A percentile compares a stretch with the other conserved stretches of the same genome.
phyloP scores from a whole-genome alignment of 2,113 vertebrate species.

The Lontra canadensis region DNA sequence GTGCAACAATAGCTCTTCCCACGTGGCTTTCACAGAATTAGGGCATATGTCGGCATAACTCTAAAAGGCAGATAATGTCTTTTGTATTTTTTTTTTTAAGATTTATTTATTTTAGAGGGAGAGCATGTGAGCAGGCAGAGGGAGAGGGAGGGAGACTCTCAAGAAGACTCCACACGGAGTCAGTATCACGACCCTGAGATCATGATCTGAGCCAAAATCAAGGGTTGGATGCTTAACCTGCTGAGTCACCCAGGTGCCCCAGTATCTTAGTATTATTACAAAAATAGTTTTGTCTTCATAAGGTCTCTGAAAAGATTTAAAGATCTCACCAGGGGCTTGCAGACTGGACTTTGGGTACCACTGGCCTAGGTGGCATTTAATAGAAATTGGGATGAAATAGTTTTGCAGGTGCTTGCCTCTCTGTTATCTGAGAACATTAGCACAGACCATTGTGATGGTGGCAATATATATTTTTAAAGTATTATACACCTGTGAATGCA shows the following conservation, averaged over 20 bases:
- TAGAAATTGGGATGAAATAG: neutral
- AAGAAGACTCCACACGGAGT: neutral
- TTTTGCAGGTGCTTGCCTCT: conserved; percentile 11
- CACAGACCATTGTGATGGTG: neutral
- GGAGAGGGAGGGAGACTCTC: neutral
- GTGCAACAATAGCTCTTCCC: neutral
- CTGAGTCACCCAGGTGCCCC: neutral
- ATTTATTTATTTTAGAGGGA: neutral
- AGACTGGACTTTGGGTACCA: neutral
- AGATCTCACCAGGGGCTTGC: neutral
- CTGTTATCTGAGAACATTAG: neutral
- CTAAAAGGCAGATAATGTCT: neutral
- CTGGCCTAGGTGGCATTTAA: neutral
- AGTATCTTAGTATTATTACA: neutral
- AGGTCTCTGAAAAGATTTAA: neutral
- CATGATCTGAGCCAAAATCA: neutral
- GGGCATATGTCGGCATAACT: neutral
- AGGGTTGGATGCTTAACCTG: neutral
- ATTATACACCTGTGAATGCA: neutral
- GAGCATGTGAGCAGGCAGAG: neutral
- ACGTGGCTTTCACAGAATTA: neutral
- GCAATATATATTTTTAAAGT: neutral
- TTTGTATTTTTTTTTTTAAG: neutral
- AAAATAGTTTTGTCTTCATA: neutral
- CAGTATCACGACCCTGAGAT: neutral